phyloP scores from a whole-genome alignment of 2,888 invertebrate genomes.

The Plagodis dolabraria region DNA sequence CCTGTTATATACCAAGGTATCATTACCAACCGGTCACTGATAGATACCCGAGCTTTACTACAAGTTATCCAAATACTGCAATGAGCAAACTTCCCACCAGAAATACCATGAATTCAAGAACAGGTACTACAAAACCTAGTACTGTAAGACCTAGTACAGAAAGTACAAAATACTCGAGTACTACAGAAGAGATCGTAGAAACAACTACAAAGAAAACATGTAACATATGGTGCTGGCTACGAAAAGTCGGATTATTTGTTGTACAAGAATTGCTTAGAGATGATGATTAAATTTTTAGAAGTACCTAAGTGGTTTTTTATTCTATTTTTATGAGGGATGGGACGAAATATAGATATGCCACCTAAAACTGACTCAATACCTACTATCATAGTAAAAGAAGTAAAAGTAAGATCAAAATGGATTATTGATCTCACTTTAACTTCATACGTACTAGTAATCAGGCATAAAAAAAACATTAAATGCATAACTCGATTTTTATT shows the following conservation, averaged over 20 bases:
- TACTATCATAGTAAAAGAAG: too few relatives aligned
- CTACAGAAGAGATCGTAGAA: constrained; percentile 10
- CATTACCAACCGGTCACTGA: constrained; percentile 14
- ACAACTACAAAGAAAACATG: constrained; percentile 39
- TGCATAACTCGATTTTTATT: too few relatives aligned
- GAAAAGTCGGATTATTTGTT: constrained; percentile 59
- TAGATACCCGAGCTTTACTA: constrained; percentile 14
- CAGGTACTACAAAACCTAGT: constrained; percentile 7
- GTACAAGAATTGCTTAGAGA: constrained; percentile 62
- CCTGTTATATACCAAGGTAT: constrained; percentile 33
- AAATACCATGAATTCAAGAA: constrained; percentile 4
- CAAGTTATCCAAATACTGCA: constrained; percentile 11
- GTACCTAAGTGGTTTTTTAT: not conserved
- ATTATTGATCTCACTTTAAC: too few relatives aligned
- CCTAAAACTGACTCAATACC: too few relatives aligned
- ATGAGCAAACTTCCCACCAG: constrained; percentile 9
- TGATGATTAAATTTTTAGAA: constrained; percentile 31
- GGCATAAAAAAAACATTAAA: too few relatives aligned
- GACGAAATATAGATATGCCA: too few relatives aligned
- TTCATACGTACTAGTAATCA: too few relatives aligned
- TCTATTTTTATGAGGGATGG: not conserved
- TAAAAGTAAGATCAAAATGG: too few relatives aligned
- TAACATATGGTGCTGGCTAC: constrained; percentile 62
- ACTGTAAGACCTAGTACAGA: constrained; percentile 3
- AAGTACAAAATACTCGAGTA: constrained; percentile 11